These are phyloP conservation scores for Cassiopea andromeda DNA, from an alignment of 30 jellyfish, hydroid and myxozoan genomes.

Conservation along the genomic window DNA sequence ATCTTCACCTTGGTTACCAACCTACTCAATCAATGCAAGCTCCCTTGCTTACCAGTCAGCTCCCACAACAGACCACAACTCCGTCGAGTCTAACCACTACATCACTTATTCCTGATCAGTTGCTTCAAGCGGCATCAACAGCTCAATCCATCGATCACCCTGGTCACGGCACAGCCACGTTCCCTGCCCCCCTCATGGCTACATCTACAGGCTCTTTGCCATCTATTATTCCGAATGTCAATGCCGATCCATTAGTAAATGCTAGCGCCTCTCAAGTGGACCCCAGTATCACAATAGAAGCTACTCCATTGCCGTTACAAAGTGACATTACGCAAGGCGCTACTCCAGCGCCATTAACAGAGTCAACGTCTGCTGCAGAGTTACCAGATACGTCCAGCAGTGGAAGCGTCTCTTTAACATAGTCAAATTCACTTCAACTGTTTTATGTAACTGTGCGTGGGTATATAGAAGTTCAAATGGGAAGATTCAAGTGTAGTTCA, in stretches of 20 bases:
- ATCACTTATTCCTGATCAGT: conserved; percentile 41
- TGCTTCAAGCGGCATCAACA: conserved; percentile 47
- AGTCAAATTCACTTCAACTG: neutral
- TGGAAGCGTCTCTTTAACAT: conserved; percentile 41
- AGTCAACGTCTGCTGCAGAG: conserved; percentile 14
- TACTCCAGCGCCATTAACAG: conserved; percentile 57
- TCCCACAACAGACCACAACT: conserved; percentile 51
- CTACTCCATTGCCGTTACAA: conserved; percentile 77
- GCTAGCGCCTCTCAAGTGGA: conserved; percentile 25
- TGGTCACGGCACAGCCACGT: conserved; percentile 67
- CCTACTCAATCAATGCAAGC: conserved; percentile 76
- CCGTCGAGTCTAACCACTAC: conserved; percentile 44
- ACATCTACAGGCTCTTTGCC: conserved; percentile 59
- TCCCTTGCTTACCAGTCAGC: conserved; percentile 62
- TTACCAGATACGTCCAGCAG: neutral
- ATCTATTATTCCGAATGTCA: conserved; percentile 41
- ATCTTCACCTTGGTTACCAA: conserved; percentile 57
- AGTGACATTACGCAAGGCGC: conserved; percentile 82
- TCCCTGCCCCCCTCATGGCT: conserved; percentile 77
- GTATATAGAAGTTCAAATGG: neutral
- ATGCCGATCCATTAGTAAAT: conserved; percentile 25
- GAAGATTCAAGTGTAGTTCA: neutral
- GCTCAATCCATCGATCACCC: conserved; percentile 66
- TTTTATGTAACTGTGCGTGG: neutral
- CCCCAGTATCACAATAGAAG: conserved; percentile 49